phyloP scores from a whole-genome alignment of 2,797 vertebrate species.

The Masticophis lateralis region DNA sequence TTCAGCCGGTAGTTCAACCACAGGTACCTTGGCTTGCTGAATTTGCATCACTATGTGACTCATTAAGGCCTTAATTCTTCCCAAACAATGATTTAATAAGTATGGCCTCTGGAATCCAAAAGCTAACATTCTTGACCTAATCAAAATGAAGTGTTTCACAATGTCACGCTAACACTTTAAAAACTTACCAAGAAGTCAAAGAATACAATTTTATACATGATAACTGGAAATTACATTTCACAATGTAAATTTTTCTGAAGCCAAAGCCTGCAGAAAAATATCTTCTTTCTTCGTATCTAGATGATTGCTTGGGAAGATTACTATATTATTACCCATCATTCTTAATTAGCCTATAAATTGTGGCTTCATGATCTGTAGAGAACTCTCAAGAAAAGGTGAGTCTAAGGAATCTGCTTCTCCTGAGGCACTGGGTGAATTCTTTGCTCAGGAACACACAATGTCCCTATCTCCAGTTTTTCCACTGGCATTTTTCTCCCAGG shows the following conservation, averaged over 20 bases:
- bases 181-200: background rate
- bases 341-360: background rate
- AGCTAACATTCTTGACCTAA: background rate
- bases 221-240: background rate
- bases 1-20: background rate
- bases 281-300: background rate
- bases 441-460: background rate
- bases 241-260: background rate
- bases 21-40: background rate
- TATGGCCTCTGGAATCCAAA: background rate
- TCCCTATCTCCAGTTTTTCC: background rate
- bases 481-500: background rate
- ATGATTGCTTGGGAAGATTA: background rate
- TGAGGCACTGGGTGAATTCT: background rate
- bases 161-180: background rate
- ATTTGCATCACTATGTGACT: background rate
- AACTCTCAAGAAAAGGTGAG: background rate
- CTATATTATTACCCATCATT: background rate
- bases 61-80: background rate
- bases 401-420: background rate
- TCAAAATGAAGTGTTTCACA: background rate
- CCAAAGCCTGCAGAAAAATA: background rate
- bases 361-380: background rate
- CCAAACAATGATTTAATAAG: background rate
- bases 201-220: background rate